These are phyloP conservation scores for Eulemur rufifrons DNA, from an alignment of 2,113 vertebrate genomes.

Conservation along the genomic window DNA sequence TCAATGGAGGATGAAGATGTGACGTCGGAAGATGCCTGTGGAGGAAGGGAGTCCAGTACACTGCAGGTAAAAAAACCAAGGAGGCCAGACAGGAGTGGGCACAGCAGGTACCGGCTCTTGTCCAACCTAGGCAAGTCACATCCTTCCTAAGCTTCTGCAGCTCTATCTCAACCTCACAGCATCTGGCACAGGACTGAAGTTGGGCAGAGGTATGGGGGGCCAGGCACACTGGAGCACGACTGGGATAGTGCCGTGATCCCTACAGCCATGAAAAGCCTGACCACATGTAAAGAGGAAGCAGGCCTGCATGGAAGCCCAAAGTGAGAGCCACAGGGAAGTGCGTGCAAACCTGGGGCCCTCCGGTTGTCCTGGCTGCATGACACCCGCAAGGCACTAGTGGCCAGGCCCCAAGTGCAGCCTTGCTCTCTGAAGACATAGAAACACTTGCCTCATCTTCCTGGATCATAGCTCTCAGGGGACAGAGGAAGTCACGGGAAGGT, in stretches of 20 bases:
- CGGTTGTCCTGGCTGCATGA: background rate
- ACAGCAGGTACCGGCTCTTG: background rate
- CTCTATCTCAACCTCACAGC: background rate
- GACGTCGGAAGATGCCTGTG: accelerated
- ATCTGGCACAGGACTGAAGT: too few relatives aligned
- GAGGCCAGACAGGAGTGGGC: background rate
- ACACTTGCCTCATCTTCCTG: background rate
- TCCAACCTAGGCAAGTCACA: background rate
- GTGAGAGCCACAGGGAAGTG: background rate
- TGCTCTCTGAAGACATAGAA: background rate
- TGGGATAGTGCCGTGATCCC: too few relatives aligned
- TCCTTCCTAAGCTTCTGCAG: background rate
- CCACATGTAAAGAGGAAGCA: background rate
- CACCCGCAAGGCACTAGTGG: background rate
- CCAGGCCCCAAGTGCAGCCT: background rate
- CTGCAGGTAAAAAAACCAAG: background rate
- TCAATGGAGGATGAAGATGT: background rate
- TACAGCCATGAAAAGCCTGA: background rate
- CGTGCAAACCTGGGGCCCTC: background rate
- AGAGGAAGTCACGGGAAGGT: background rate
- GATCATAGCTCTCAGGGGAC: background rate
- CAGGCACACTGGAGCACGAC: background rate
- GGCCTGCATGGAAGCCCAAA: accelerated
- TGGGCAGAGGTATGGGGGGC: background rate
- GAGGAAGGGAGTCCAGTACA: background rate